Conservation (phyloP, 2,888 invertebrate genomes). For the Polymixis flavicincta region DNA sequence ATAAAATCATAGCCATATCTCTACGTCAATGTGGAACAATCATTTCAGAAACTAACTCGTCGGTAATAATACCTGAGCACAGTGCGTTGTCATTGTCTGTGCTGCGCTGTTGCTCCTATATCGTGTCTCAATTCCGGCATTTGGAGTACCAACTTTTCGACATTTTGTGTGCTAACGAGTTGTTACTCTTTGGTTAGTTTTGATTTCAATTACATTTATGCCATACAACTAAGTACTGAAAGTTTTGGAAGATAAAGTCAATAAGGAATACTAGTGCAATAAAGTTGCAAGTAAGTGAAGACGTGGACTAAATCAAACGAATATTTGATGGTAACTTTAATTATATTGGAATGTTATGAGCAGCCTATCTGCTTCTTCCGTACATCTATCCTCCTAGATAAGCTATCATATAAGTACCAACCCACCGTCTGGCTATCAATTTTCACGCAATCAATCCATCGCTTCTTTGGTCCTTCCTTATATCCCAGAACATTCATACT, state of each 20-base stretch:
- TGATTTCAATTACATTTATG: too few relatives aligned
- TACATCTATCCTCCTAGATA: not conserved
- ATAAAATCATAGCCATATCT: conserved; percentile 30
- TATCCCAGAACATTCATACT: not conserved
- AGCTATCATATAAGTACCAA: not conserved
- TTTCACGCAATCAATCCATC: not conserved
- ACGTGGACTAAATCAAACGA: too few relatives aligned
- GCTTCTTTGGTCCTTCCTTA: not conserved
- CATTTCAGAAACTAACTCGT: conserved; percentile 49
- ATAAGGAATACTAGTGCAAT: too few relatives aligned
- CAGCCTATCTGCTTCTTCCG: not conserved
- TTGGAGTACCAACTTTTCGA: conserved; percentile 32
- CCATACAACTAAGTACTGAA: too few relatives aligned
- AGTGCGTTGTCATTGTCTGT: conserved; percentile 46
- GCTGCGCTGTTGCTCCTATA: conserved; percentile 41
- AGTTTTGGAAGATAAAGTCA: too few relatives aligned
- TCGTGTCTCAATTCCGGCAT: conserved; percentile 35
- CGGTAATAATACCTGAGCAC: conserved; percentile 49
- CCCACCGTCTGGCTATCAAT: not conserved
- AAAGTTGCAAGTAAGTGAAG: too few relatives aligned
- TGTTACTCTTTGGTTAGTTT: too few relatives aligned
- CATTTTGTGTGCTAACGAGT: conserved; percentile 32
- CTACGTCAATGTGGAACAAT: conserved; percentile 45
- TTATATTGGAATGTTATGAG: too few relatives aligned
- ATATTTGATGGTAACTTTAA: too few relatives aligned